A percentile compares a stretch with the other conserved stretches of the same genome.
phyloP scores from a whole-genome alignment of 2,888 invertebrate species.

The Conus canariensis region DNA sequence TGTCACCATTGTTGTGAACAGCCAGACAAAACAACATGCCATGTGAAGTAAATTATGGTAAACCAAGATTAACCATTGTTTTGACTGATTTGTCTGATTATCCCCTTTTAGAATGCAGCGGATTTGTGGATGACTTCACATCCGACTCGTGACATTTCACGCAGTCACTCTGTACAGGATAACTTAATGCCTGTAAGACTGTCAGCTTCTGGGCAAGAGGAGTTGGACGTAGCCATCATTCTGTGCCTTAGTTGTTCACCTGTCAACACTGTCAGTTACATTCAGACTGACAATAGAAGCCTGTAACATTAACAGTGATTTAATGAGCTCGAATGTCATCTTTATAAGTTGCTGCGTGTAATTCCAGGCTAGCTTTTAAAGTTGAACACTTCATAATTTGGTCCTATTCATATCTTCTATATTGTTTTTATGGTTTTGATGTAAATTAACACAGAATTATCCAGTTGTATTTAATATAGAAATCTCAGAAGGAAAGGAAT shows the following conservation, averaged over 20 bases:
- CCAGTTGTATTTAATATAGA: too few species aligned
- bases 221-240: constrained; percentile 6
- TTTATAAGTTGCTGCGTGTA: too few species aligned
- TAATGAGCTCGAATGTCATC: neutral
- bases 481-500: too few species aligned
- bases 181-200: constrained; percentile 47
- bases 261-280: neutral
- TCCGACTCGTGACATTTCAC: constrained; percentile 63
- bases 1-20: too few species aligned
- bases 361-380: neutral
- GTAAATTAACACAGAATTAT: too few species aligned
- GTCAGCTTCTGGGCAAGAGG: neutral
- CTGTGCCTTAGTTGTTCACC: constrained; percentile 34
- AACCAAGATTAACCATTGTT: too few species aligned
- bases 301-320: neutral
- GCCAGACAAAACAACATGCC: too few species aligned
- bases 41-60: too few species aligned
- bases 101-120: constrained; percentile 64
- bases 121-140: constrained; percentile 68
- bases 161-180: constrained; percentile 70
- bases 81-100: constrained; percentile 24
- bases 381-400: neutral
- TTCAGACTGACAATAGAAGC: neutral
- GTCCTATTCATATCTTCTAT: neutral
- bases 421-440: too few species aligned